These are phyloP conservation scores for Crepidodera aurea DNA, from an alignment of 2,888 invertebrate genomes.

Conservation along the genomic window DNA sequence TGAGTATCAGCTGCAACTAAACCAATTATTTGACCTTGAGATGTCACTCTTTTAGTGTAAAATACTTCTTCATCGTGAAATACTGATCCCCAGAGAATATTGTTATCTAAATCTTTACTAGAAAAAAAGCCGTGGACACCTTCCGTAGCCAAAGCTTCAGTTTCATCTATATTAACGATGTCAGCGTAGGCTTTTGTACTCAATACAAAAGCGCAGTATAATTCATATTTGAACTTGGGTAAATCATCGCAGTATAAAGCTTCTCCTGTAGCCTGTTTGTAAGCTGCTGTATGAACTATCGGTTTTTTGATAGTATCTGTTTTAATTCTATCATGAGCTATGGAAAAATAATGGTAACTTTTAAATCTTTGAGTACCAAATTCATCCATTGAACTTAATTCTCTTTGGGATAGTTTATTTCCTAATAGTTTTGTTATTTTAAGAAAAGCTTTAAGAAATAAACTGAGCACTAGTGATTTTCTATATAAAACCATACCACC, in stretches of 20 bases:
- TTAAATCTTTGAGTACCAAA: constrained; percentile 69
- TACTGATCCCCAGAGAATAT: constrained; percentile 75
- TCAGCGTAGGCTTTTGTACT: constrained; percentile 86
- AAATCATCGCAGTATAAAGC: constrained; percentile 93
- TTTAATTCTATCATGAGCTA: constrained; percentile 64
- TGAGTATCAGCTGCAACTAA: constrained; percentile 78
- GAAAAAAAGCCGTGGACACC: constrained; percentile 87
- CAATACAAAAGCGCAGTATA: constrained; percentile 81
- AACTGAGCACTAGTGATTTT: constrained; percentile 71
- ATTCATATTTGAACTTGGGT: constrained; percentile 76
- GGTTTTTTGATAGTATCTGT: constrained; percentile 82
- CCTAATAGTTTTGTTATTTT: no score
- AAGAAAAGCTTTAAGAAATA: constrained; percentile 76
- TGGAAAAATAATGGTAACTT: constrained; percentile 76
- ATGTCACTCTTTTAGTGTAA: constrained; percentile 75
- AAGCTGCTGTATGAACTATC: constrained; percentile 80
- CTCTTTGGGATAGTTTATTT: constrained; percentile 61
- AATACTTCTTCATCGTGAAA: constrained; percentile 87
- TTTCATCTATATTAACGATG: constrained; percentile 76
- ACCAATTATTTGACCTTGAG: constrained; percentile 79
- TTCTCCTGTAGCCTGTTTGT: constrained; percentile 91
- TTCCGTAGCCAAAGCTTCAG: constrained; percentile 74
- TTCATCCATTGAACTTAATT: constrained; percentile 67
- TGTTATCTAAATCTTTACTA: constrained; percentile 76
- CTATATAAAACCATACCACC: constrained; percentile 76